Evolutionary conservation across 1,140 invertebrate genomes (phyloP).

Genomic region (Caerostris extrusa): DNA sequence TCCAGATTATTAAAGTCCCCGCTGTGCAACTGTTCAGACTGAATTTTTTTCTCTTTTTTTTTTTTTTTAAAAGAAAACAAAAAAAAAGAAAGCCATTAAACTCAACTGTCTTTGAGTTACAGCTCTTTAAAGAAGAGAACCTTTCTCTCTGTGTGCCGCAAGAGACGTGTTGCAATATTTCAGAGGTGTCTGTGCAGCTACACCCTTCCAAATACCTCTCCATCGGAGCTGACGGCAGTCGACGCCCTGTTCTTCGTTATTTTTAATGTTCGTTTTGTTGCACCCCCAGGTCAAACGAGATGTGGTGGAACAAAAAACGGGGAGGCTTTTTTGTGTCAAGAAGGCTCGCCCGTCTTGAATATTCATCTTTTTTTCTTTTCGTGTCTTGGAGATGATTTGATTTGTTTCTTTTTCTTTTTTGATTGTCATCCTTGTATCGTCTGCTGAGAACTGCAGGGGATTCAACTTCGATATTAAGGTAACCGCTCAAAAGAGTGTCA

Average conservation of each 20-base stretch:
- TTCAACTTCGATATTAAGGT: not conserved
- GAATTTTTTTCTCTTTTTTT: too few relatives aligned
- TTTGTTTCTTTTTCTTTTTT: not conserved
- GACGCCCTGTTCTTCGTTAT: constrained; percentile 27
- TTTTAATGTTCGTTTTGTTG: not conserved
- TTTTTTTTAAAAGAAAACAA: too few relatives aligned
- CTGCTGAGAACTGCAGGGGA: not conserved
- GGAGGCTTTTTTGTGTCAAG: not conserved
- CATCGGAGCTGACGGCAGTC: constrained; percentile 1
- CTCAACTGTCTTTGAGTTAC: not conserved
- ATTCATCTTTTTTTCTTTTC: not conserved
- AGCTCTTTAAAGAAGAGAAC: not conserved
- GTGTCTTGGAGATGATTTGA: not conserved
- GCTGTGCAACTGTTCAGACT: too few relatives aligned
- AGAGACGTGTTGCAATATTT: not conserved
- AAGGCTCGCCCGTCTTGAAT: not conserved
- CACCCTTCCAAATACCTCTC: not conserved
- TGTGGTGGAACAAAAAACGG: not conserved
- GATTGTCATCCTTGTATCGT: not conserved
- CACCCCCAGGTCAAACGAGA: not conserved
- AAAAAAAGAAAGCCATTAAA: too few relatives aligned
- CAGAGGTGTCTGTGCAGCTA: constrained; percentile 3
- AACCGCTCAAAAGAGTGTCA: too few relatives aligned
- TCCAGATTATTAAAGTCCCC: too few relatives aligned
- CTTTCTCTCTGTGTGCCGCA: not conserved